Conservation (phyloP, 2,888 invertebrate genomes). For the Erebia ligea region DNA sequence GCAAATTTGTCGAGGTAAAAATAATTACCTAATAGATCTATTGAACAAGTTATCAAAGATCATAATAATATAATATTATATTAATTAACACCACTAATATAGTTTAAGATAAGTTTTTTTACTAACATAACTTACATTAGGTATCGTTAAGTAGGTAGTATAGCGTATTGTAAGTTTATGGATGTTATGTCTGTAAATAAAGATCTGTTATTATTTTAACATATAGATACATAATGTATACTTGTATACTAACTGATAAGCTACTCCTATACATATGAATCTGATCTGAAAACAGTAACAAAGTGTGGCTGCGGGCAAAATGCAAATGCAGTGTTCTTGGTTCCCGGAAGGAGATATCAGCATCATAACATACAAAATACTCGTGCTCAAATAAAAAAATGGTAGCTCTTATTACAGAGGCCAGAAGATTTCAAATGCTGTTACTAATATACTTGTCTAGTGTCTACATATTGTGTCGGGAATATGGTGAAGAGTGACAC, state of each 20-base stretch:
- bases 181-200: too few relatives aligned
- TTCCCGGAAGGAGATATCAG: conserved; percentile 38
- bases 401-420: conserved; percentile 10
- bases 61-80: too few relatives aligned
- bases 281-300: conserved; percentile 34
- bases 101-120: too few relatives aligned
- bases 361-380: background rate
- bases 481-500: conserved; percentile 35
- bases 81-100: too few relatives aligned
- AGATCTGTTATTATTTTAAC: too few relatives aligned
- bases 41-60: too few relatives aligned
- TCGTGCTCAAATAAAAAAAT: conserved; percentile 12
- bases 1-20: too few relatives aligned
- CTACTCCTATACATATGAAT: background rate
- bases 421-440: conserved; percentile 19
- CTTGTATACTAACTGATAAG: background rate
- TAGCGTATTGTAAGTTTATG: too few relatives aligned
- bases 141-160: too few relatives aligned
- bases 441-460: background rate
- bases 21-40: too few relatives aligned
- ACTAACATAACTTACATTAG: too few relatives aligned
- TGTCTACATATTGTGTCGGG: conserved; percentile 20
- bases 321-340: conserved; percentile 26
- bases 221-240: too few relatives aligned
- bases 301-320: conserved; percentile 21